phyloP scores from a whole-genome alignment of 2,888 invertebrate species.

The Pollenia labialis region DNA sequence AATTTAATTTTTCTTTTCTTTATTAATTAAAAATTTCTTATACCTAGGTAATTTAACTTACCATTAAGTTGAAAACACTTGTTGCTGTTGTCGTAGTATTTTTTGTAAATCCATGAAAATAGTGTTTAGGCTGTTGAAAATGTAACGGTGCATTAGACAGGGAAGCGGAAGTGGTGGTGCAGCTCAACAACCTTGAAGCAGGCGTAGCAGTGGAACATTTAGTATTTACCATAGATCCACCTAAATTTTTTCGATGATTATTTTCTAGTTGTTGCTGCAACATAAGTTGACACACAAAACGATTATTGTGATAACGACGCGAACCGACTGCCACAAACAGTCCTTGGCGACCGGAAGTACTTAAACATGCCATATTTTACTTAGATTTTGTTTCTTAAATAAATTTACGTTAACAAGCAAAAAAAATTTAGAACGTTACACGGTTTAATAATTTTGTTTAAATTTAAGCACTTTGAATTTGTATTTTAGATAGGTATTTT shows the following conservation, averaged over 20 bases:
- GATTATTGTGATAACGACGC: conserved; percentile 80
- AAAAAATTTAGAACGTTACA: conserved; percentile 41
- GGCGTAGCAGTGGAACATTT: conserved; percentile 50
- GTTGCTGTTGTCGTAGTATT: conserved; percentile 49
- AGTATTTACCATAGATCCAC: conserved; percentile 49
- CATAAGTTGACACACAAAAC: conserved; percentile 79
- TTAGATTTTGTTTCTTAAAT: conserved; percentile 54
- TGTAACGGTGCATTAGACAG: conserved; percentile 69
- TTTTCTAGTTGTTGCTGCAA: conserved; percentile 74
- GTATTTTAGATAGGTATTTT: conserved; percentile 20
- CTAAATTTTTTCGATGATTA: conserved; percentile 61
- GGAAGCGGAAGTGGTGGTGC: conserved; percentile 69
- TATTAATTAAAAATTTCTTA: background rate
- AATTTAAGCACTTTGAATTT: conserved; percentile 9
- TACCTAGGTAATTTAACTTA: conserved; percentile 74
- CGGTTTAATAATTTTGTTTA: conserved; percentile 11
- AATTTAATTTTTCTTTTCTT: background rate
- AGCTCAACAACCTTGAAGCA: conserved; percentile 70
- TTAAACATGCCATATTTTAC: conserved; percentile 81
- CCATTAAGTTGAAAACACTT: conserved; percentile 76
- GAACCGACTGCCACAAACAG: conserved; percentile 78
- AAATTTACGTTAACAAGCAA: conserved; percentile 50
- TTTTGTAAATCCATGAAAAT: conserved; percentile 78
- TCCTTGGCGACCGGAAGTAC: conserved; percentile 82
- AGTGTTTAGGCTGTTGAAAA: conserved; percentile 74